phyloP scores from a whole-genome alignment of 2,888 invertebrate species.

The Danaus chrysippus region DNA sequence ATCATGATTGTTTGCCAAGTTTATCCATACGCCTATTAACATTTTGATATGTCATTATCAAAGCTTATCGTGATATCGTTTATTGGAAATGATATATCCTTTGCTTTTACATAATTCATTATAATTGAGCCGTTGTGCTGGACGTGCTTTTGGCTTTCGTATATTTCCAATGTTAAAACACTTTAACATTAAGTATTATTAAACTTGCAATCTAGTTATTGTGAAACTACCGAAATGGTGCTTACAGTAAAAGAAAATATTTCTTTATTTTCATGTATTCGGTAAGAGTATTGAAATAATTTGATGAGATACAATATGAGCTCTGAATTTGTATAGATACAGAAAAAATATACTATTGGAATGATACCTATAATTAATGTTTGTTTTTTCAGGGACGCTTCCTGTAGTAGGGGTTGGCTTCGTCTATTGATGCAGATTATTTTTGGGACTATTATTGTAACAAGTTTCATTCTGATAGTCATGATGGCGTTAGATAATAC shows the following conservation, averaged over 20 bases:
- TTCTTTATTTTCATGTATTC: slow-evolving; percentile 12
- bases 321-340: not conserved
- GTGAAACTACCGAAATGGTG: slow-evolving; percentile 11
- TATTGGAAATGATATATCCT: slow-evolving; percentile 38
- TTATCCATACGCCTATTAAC: slow-evolving; percentile 52
- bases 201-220: not conserved
- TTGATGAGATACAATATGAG: not conserved
- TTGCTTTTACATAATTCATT: slow-evolving; percentile 28
- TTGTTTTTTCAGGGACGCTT: slow-evolving; percentile 49
- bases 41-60: slow-evolving; percentile 58
- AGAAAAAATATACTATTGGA: not conserved
- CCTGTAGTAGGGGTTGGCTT: slow-evolving; percentile 63
- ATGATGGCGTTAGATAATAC: slow-evolving; percentile 46
- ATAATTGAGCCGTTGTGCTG: slow-evolving; percentile 6
- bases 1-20: slow-evolving; percentile 56
- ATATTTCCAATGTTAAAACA: not conserved
- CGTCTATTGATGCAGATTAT: slow-evolving; percentile 52
- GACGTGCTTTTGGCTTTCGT: not conserved
- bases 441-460: slow-evolving; percentile 58
- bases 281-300: slow-evolving; percentile 10
- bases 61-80: slow-evolving; percentile 48
- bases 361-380: not conserved
- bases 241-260: slow-evolving; percentile 12
- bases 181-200: not conserved
- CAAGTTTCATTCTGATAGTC: slow-evolving; percentile 60